Evolutionary conservation across 2,113 vertebrate genomes (phyloP).

Genomic region (Plecotus auritus): DNA sequence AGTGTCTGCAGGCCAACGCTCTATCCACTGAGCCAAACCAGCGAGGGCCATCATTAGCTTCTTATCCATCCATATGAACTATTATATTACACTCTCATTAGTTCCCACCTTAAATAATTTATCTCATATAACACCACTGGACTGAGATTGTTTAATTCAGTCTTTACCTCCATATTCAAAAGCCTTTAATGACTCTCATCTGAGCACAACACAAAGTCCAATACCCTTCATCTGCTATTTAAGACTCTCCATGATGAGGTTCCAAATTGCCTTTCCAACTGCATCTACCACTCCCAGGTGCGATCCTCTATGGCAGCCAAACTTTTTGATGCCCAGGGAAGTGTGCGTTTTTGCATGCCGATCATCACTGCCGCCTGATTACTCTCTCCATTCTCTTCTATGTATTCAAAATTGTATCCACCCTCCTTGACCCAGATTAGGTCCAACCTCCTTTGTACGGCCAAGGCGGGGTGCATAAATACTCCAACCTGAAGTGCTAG

Average conservation of each 20-base stretch:
- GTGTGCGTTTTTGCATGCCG: neutral
- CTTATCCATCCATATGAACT: neutral
- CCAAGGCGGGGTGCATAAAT: neutral
- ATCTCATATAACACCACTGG: neutral
- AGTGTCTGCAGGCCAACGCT: no score
- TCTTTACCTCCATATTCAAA: neutral
- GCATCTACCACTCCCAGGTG: neutral
- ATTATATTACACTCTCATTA: neutral
- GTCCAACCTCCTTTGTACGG: neutral
- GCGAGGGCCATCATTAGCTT: neutral
- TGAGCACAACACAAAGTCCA: neutral
- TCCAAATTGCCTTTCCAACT: neutral
- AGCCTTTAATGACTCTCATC: neutral
- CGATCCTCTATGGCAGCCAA: neutral
- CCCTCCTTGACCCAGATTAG: neutral
- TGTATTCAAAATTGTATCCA: neutral
- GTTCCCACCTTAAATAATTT: neutral
- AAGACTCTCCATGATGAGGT: neutral
- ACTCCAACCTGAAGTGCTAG: neutral
- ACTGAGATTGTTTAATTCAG: neutral
- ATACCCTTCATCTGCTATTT: neutral
- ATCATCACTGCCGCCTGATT: neutral
- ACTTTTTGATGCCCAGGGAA: neutral
- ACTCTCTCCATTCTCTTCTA: neutral
- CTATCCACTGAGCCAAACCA: no score